Percentiles rank a stretch among this genome's conserved stretches.
Conservation (phyloP, 2,113 vertebrate genomes). For the Sinocyclocheilus anophthalmus region DNA sequence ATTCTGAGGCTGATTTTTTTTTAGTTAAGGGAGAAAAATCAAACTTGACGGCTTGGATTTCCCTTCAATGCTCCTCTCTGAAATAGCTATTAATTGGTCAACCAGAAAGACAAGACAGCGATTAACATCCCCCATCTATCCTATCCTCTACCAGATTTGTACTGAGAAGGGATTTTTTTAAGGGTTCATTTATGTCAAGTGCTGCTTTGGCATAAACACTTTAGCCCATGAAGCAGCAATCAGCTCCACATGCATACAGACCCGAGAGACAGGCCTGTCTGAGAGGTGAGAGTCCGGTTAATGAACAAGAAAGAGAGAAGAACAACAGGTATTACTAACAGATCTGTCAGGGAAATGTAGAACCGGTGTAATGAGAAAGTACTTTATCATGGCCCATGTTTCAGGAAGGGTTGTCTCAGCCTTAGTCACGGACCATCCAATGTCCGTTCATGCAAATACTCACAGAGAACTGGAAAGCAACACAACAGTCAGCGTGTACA, state of each 20-base stretch:
- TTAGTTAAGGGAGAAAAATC: not conserved
- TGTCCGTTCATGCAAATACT: not conserved
- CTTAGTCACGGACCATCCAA: no score
- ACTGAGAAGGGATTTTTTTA: not conserved
- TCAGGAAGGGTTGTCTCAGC: not conserved
- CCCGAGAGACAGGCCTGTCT: slow-evolving; percentile 3
- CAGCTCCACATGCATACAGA: slow-evolving; percentile 22
- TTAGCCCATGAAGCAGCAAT: slow-evolving; percentile 32
- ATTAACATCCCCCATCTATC: slow-evolving; percentile 26
- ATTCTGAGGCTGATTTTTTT: not conserved
- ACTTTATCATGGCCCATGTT: not conserved
- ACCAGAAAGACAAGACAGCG: not conserved
- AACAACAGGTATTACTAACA: slow-evolving; percentile 9
- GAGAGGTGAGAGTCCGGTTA: slow-evolving; percentile 29
- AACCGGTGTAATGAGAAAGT: not conserved
- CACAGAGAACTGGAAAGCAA: not conserved
- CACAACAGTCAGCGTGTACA: not conserved
- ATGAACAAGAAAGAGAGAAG: not conserved
- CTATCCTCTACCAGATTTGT: not conserved
- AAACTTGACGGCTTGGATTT: not conserved
- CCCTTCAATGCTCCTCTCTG: not conserved
- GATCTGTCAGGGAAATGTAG: not conserved
- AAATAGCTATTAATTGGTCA: slow-evolving; percentile 30
- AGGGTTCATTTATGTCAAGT: slow-evolving; percentile 6
- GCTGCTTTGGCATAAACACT: not conserved